Base-by-base conservation (phyloP, 2,113 vertebrate species). In the Microcebus ravelobensis region DNA sequence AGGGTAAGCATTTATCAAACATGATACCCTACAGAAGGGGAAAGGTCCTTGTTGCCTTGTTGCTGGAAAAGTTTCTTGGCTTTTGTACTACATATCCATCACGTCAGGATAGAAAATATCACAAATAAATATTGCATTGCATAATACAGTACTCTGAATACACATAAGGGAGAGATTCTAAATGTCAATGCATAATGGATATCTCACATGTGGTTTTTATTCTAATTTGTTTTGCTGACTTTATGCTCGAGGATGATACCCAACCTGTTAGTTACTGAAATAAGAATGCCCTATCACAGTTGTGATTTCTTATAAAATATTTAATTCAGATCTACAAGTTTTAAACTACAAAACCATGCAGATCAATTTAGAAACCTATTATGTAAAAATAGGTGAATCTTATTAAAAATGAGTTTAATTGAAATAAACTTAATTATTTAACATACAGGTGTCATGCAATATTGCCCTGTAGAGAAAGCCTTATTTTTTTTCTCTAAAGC, bases 371-470 rank as follows among this genome's bases (percentile, higher is more conserved):
- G 39, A 96, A 67, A 94, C 15, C 7, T 90, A 93, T 87, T 57
- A 45, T 55, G 13, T 90, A 96, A 90, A 25, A 92, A 83, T 67
- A 50, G 15, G 17, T 34, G 4, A 95, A 63, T 39, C n/a, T 48
- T 14, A 52, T 11, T 83, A 5, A 92, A 18, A 59, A 55, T 34
- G 8, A 27, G 55, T 90, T 95, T 67, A 87, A 45, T 14, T 55
- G 36, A 95, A 88, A 71, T 27, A 12, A 48, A 88, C 5, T 88
- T 96, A 97, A 94, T 95, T 97, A 96, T 70, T 98, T 98, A 86
- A 88, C 39, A 39, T 23, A 90, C 0, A 25, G 42, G n/a, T 89
- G 39, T 5, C 3, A 27, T 1, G 68, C 80, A 94, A 87, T 96
- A 14, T 1, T 93, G 23, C 8, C 85, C 36, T 34, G 13, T 65